phyloP scores from a whole-genome alignment of 2,113 vertebrate genomes.

The Gallinago jamesoni region DNA sequence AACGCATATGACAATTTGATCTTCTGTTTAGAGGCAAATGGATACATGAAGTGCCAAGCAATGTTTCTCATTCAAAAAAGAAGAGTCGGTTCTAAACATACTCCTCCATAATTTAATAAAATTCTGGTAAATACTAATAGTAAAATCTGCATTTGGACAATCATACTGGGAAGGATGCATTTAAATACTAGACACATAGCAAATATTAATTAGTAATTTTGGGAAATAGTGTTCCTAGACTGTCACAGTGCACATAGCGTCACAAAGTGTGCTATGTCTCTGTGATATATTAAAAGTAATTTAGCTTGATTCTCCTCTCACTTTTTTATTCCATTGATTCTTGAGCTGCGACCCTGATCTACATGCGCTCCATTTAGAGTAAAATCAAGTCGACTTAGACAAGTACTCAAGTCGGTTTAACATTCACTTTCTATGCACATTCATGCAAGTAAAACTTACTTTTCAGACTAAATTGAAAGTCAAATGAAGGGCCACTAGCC shows the following conservation, averaged over 20 bases:
- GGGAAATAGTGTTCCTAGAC: not conserved
- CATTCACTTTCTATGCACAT: not conserved
- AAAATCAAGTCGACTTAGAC: not conserved
- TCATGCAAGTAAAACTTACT: not conserved
- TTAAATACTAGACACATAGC: not conserved
- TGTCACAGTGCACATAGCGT: not conserved
- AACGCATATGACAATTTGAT: not conserved
- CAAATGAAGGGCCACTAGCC: not conserved
- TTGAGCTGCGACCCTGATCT: not conserved
- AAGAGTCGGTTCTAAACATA: not conserved
- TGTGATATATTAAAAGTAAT: not conserved
- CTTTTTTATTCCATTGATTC: not conserved
- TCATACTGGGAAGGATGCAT: not conserved
- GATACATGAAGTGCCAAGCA: not conserved
- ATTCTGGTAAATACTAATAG: not conserved
- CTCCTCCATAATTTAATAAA: not conserved
- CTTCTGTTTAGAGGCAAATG: not conserved
- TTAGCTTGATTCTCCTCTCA: not conserved
- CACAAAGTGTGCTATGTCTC: not conserved
- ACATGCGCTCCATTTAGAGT: not conserved
- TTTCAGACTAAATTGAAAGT: not conserved
- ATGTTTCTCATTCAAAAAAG: not conserved
- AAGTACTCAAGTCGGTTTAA: not conserved
- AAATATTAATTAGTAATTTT: not conserved
- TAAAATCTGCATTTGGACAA: not conserved